Evolutionary conservation across 2,888 invertebrate species (phyloP), one percentile per base, ranked within the genome.

Genomic region (Griposia aprilina): DNA sequence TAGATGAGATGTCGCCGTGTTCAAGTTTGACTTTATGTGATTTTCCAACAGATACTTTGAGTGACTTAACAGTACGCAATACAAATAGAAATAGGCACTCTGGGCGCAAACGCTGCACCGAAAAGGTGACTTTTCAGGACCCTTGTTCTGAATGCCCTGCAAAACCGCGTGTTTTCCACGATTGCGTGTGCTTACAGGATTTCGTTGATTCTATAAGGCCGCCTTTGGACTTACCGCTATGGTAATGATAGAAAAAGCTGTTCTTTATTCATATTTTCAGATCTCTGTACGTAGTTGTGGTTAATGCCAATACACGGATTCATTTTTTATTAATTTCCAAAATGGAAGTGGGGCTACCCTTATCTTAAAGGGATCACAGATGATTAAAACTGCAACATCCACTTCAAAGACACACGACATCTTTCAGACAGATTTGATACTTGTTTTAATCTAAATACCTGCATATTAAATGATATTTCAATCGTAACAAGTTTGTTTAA

Each of bases 161-260:
- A 13, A 62, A 76, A 65, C 60, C 80, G 17, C 60, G 59, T 1
- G 50, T 77, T n/a, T 84, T 55, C 0, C 83, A 87, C 0, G 85
- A 88, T 36, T 93, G 93, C 78, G 68, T 92, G 78, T 93, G 94
- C 76, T 84, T 94, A 78, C 91, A 94, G 75, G 91, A 91, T 68
- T 94, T 93, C 71, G 90, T 96, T 26, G 90, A 94, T 72, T 88
- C 94, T n/a, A 94, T 96, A 67, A 92, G 94, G 78, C 94, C 95
- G 48, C 93, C 93, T 20, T 26, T 90, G 57, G 41, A 60, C 10
- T 20, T 74, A 60, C 41, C 50, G 6, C 23, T 13, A 13, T 2
- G 17, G 23, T 41, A 45, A 41, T 57, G 23, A 78, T n/a, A 50
- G 48, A 71, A 55, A 62, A 50, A 7, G 20, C 26, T 30, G n/a